Base-by-base conservation (phyloP, 2,888 invertebrate species). In the Mystacides longicornis region DNA sequence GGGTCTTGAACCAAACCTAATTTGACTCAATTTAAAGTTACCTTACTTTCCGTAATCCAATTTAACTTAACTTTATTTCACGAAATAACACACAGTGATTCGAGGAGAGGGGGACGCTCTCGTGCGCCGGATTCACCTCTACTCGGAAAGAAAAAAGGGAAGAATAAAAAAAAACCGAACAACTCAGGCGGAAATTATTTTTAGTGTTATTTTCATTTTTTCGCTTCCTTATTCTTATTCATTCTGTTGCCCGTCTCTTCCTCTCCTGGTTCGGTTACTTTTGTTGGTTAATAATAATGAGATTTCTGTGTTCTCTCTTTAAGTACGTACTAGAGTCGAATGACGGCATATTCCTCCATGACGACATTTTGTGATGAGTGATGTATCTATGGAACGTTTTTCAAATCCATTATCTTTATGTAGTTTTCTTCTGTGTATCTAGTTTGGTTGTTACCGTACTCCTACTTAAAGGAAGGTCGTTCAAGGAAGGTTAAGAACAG, bases 191-290 rank as follows among this genome's bases (percentile, higher is more conserved):
- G 37, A 37, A 37, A 37, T 37, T 37, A 37, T 37, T 37, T 37
- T 37, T 37, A 37, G 37, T 37, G 37, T 37, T 37, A 16, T 37
- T 37, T 27, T 37, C 37, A 37, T 37, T 37, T 37, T 37, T 37
- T 14, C 37, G 5, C 27, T 37, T 14, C n/a, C n/a, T n/a, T n/a
- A n/a, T 37, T 14, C 37, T 37, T 37, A 37, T 37, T 37, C 37
- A 37, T 37, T 37, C 7, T 37, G 3, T 37, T 37, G 4, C 37
- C 37, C 16, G n/a, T n/a, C n/a, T n/a, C n/a, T n/a, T n/a, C n/a
- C n/a, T n/a, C n/a, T n/a, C n/a, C n/a, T n/a, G n/a, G n/a, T n/a
- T n/a, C n/a, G n/a, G n/a, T n/a, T n/a, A n/a, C n/a, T n/a, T n/a
- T n/a, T n/a, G n/a, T n/a, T n/a, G 14, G 16, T 37, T n/a, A 3